These are phyloP conservation scores for Chanos chanos DNA, from an alignment of 2,797 vertebrate genomes.

Conservation along the genomic window DNA sequence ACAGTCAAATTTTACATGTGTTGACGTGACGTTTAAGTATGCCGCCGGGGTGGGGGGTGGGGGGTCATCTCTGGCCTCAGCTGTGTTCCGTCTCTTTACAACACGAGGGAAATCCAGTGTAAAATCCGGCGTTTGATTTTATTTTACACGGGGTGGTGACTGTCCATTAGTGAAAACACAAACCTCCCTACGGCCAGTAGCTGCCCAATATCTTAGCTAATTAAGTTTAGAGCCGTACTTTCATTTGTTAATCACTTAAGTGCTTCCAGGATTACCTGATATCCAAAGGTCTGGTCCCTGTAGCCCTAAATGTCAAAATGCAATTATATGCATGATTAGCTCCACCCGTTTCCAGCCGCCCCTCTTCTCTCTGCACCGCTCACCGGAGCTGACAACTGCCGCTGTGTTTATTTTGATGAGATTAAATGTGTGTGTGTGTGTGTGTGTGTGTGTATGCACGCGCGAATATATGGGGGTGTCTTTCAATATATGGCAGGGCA, in stretches of 20 bases:
- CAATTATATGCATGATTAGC: constrained; percentile 93
- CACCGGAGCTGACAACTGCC: constrained; percentile 66
- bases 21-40: constrained; percentile 23
- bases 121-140: constrained; percentile 43
- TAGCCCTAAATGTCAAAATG: constrained; percentile 85
- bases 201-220: constrained; percentile 73
- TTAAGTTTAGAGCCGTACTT: constrained; percentile 80
- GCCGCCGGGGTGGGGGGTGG: constrained; percentile 20
- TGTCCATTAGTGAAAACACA: constrained; percentile 36
- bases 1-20: constrained; percentile 5
- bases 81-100: constrained; percentile 30
- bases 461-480: constrained; percentile 39
- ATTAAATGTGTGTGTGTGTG: constrained; percentile 64
- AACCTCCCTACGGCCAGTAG: constrained; percentile 55
- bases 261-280: constrained; percentile 82
- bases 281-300: constrained; percentile 83
- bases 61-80: constrained; percentile 39
- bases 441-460: constrained; percentile 21
- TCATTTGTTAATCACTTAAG: constrained; percentile 86
- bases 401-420: constrained; percentile 72
- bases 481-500: constrained; percentile 66
- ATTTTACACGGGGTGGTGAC: constrained; percentile 43
- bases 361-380: constrained; percentile 55
- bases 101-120: constrained; percentile 22
- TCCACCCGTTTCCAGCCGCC: constrained; percentile 83